A percentile compares a stretch with the other conserved stretches of the same genome.
phyloP scores from a whole-genome alignment of 2,113 vertebrate genomes.

The Myodes glareolus region DNA sequence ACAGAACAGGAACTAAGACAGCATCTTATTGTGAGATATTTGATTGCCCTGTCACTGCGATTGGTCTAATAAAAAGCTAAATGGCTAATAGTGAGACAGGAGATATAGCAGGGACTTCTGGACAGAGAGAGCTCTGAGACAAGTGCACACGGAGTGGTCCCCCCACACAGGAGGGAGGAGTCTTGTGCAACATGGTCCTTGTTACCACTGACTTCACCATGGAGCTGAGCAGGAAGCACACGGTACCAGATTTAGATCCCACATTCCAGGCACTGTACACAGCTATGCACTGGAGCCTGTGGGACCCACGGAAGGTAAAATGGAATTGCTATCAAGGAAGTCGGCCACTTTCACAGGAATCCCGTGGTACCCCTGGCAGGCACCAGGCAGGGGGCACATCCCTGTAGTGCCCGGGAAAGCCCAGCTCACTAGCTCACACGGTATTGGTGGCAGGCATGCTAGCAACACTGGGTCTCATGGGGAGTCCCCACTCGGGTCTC shows the following conservation, averaged over 20 bases:
- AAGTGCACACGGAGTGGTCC: no score
- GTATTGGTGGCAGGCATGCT: not conserved
- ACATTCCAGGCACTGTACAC: slow-evolving; percentile 62
- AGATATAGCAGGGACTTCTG: no score
- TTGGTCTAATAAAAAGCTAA: no score
- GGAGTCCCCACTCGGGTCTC: no score
- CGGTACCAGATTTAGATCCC: slow-evolving; percentile 66
- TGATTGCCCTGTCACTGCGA: no score
- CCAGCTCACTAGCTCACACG: not conserved
- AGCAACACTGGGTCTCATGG: fast-evolving
- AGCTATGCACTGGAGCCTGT: slow-evolving; percentile 5
- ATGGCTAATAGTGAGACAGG: no score
- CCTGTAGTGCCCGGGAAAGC: fast-evolving
- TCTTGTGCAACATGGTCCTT: slow-evolving; percentile 54
- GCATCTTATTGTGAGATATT: not conserved
- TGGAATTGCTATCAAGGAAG: not conserved
- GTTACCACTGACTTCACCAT: slow-evolving; percentile 53
- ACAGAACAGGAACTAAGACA: not conserved
- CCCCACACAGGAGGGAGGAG: not conserved
- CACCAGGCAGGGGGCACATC: not conserved
- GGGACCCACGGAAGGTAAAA: not conserved
- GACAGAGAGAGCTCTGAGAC: no score
- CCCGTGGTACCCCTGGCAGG: not conserved
- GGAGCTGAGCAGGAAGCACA: slow-evolving; percentile 68
- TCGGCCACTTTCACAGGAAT: not conserved